Evolutionary conservation across 1,140 invertebrate genomes (phyloP).

Genomic region (Cydia strobilella): DNA sequence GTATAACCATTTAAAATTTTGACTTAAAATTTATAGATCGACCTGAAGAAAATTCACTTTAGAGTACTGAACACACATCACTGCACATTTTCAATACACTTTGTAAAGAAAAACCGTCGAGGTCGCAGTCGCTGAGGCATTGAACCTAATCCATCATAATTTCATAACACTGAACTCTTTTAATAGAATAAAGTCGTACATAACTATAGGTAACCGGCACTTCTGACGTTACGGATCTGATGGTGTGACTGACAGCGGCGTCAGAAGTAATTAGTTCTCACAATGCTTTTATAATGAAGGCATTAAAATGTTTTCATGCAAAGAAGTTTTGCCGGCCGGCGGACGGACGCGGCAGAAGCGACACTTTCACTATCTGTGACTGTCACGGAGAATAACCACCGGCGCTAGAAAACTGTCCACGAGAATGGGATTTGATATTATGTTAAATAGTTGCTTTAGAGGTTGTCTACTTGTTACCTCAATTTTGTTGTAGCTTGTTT

Average conservation of each 20-base stretch:
- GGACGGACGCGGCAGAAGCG: constrained; percentile 44
- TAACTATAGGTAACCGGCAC: neutral
- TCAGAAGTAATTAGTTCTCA: constrained; percentile 54
- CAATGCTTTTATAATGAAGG: constrained; percentile 53
- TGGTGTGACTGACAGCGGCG: constrained; percentile 20
- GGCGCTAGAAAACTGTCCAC: neutral
- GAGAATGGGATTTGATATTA: neutral
- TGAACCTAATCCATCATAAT: constrained; percentile 45
- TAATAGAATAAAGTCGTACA: neutral
- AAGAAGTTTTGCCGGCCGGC: constrained; percentile 49
- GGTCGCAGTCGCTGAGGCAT: constrained; percentile 37
- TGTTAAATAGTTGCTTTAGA: no score
- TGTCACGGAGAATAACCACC: constrained; percentile 52
- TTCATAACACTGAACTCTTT: constrained; percentile 24
- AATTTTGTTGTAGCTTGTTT: no score
- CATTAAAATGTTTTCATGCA: constrained; percentile 68
- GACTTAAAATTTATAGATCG: no score
- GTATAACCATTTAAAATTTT: no score
- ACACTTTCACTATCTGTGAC: constrained; percentile 70
- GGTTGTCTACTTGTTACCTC: no score
- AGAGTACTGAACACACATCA: neutral
- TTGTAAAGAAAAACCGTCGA: constrained; percentile 35
- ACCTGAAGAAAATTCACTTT: no score
- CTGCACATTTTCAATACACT: constrained; percentile 3
- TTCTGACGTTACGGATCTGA: neutral